phyloP scores from a whole-genome alignment of 23 tunicate genomes.

The Botrylloides violaceus region DNA sequence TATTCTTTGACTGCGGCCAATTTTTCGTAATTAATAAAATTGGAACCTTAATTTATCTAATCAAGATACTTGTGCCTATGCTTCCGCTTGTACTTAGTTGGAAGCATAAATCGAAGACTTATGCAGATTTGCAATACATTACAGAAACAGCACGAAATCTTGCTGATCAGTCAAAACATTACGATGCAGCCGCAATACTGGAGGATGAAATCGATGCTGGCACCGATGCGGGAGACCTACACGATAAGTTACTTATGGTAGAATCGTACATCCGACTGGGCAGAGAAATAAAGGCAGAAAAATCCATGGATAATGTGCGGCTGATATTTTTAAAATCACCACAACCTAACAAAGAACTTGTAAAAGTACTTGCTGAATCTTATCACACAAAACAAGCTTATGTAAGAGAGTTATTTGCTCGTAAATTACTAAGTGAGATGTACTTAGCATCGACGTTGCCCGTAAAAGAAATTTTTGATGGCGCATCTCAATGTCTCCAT shows the following conservation, averaged over 20 bases:
- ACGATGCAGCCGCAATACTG: not conserved
- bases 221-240: not conserved
- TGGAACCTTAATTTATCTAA: too few relatives aligned
- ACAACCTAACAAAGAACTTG: not conserved
- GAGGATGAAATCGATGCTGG: not conserved
- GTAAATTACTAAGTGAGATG: not conserved
- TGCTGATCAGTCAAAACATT: not conserved
- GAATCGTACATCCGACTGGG: constrained; percentile 1
- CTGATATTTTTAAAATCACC: not conserved
- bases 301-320: not conserved
- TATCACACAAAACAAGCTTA: not conserved
- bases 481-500: too few relatives aligned
- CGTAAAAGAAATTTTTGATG: not conserved
- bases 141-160: not conserved
- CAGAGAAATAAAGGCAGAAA: constrained; percentile 1
- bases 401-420: not conserved
- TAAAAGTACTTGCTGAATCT: not conserved
- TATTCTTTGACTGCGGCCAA: too few relatives aligned
- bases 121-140: not conserved
- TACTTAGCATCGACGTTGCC: not conserved
- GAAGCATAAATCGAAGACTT: too few relatives aligned
- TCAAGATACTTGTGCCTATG: too few relatives aligned
- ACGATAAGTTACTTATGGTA: not conserved
- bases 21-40: too few relatives aligned
- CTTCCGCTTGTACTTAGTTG: too few relatives aligned